Conservation (phyloP, 2,888 invertebrate species). For the Chaitophorus viminalis region DNA sequence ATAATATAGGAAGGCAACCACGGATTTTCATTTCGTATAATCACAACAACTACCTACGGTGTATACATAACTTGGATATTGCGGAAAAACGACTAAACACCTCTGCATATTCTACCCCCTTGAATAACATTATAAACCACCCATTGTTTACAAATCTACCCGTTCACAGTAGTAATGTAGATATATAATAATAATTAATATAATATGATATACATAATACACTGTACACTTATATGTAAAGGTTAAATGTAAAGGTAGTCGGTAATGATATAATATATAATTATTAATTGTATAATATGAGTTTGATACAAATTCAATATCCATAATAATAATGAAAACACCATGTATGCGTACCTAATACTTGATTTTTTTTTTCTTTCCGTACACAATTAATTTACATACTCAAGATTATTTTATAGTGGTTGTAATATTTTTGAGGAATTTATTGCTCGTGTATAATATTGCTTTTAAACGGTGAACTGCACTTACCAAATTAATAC, state of each 20-base stretch:
- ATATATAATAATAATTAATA: neutral
- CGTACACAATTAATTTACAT: neutral
- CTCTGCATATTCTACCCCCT: neutral
- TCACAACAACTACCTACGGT: too few relatives aligned
- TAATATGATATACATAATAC: neutral
- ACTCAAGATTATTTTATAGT: too few relatives aligned
- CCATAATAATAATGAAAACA: too few relatives aligned
- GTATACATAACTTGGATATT: neutral
- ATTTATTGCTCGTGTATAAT: neutral
- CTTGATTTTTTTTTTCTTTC: neutral
- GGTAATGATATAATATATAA: too few relatives aligned
- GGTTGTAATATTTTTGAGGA: neutral
- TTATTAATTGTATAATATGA: neutral
- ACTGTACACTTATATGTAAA: neutral
- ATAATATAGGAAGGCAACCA: neutral
- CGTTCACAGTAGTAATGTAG: neutral
- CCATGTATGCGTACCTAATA: too few relatives aligned
- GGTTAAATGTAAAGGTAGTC: too few relatives aligned
- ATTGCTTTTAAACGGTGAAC: neutral
- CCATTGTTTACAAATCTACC: neutral
- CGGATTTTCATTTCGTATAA: neutral
- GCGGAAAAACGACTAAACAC: neutral
- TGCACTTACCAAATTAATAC: neutral
- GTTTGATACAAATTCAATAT: neutral
- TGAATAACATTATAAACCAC: neutral